Evolutionary conservation across 2,113 vertebrate species (phyloP).

Genomic region (Aleadryas rufinucha): DNA sequence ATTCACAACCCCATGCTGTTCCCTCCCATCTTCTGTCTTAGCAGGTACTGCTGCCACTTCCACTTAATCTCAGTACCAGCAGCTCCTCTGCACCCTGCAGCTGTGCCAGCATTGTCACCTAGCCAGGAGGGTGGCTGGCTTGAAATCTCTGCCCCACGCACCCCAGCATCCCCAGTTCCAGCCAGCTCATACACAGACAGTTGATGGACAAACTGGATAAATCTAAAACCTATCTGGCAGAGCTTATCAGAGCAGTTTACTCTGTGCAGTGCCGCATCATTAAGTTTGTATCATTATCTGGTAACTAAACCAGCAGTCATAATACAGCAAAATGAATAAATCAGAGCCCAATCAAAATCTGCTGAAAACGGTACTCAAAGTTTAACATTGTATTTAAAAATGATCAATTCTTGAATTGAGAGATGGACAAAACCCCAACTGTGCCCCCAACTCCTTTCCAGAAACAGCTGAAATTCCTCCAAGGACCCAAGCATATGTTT

Average conservation of each 20-base stretch:
- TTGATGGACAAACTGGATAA: neutral
- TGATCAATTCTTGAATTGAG: neutral
- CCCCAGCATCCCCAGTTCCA: neutral
- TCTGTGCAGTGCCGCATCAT: neutral
- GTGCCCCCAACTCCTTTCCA: neutral
- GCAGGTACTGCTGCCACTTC: neutral
- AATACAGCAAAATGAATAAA: neutral
- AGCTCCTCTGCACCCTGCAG: neutral
- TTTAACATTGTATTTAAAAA: neutral
- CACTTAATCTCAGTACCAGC: neutral
- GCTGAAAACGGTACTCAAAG: neutral
- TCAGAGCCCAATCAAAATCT: neutral
- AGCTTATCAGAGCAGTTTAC: neutral
- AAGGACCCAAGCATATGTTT: neutral
- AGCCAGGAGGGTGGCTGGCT: neutral
- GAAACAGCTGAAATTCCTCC: neutral
- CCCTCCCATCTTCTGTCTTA: neutral
- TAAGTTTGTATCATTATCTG: neutral
- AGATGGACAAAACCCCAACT: neutral
- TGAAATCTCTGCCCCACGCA: neutral
- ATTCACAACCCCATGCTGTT: fast-evolving
- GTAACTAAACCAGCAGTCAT: neutral
- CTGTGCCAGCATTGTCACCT: neutral
- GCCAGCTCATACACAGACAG: neutral
- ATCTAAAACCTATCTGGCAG: neutral